Evolutionary conservation across 2,113 vertebrate species (phyloP), one percentile per base, ranked within the genome.

Genomic region (Saguinus midas): DNA sequence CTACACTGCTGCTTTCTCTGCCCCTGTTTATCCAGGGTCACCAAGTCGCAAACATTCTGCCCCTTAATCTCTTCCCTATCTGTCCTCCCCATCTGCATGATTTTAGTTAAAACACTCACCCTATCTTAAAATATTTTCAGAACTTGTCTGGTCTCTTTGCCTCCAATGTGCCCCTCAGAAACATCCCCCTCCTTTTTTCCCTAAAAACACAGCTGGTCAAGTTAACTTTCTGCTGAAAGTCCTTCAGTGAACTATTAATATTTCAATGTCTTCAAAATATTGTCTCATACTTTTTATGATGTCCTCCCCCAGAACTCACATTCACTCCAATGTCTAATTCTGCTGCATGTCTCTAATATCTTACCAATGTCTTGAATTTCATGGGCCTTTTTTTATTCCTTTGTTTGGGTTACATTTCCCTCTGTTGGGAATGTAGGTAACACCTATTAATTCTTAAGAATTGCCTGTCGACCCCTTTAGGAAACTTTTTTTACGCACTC

Each of bases 251-350:
- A 64, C 16, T 7, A 50, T 64, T 64, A 64, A 64, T 64, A 29
- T 79, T 90, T 43, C 66, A 58, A 8, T 48, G 17, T 73, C 17
- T 90, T 90, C 68, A 78, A 87, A 95, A 70, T 87, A 87, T 35
- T 11, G 8, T 23, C 6, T 17, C 7, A 20, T 3, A 48, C 8
- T 27, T 87, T 70, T 88, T 55, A n/a, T 75, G 23, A 52, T 32
- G 1, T 84, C 1, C 6, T 57, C 21, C 29, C 21, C 23, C 27
- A 11, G 1, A 6, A 3, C 11, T 35, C 70, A 48, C 4, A 11
- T 57, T 68, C 40, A 37, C 12, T 7, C 18, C 40, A 45, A 40
- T 29, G 23, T 58, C 57, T 66, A 82, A 35, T 5, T 3, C 3
- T 61, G 16, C 25, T 23, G 18, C 40, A 40, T 1, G 29, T 6